phyloP scores from a whole-genome alignment of 2,888 invertebrate genomes.

The Anorthoa munda region DNA sequence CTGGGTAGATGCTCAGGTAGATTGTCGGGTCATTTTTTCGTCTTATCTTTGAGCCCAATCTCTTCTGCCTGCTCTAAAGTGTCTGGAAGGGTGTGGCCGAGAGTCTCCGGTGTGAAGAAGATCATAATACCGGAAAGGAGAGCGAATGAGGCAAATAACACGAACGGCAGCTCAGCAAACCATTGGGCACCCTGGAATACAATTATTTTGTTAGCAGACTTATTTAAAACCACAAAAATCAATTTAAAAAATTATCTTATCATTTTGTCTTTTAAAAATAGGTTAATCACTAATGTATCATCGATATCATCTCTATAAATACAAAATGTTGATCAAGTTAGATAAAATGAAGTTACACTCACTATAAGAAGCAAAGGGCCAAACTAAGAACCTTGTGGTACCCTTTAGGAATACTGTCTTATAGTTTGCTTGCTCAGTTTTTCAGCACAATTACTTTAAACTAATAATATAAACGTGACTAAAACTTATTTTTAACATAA shows the following conservation, averaged over 20 bases:
- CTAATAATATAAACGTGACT: no score
- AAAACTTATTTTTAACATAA: not conserved
- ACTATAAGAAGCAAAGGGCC: not conserved
- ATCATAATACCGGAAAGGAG: slow-evolving; percentile 87
- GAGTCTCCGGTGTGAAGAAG: slow-evolving; percentile 91
- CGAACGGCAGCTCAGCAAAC: slow-evolving; percentile 87
- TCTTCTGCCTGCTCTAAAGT: slow-evolving; percentile 71
- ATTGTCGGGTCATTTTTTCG: slow-evolving; percentile 1
- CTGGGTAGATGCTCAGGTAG: not conserved
- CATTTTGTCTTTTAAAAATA: no score
- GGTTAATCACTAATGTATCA: no score
- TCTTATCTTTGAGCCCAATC: slow-evolving; percentile 38
- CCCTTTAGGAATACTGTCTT: not conserved
- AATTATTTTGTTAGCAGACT: no score
- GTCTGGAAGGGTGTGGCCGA: slow-evolving; percentile 82
- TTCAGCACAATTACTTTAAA: not conserved
- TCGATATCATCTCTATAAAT: no score
- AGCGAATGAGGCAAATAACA: slow-evolving; percentile 89
- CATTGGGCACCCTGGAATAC: slow-evolving; percentile 73
- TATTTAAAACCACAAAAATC: no score
- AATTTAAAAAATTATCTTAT: no score
- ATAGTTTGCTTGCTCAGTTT: no score
- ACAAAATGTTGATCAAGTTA: no score
- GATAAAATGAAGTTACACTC: not conserved
- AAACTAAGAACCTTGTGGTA: not conserved